Evolutionary conservation across 2,113 vertebrate species (phyloP).

Genomic region (Ochotona curzoniae): DNA sequence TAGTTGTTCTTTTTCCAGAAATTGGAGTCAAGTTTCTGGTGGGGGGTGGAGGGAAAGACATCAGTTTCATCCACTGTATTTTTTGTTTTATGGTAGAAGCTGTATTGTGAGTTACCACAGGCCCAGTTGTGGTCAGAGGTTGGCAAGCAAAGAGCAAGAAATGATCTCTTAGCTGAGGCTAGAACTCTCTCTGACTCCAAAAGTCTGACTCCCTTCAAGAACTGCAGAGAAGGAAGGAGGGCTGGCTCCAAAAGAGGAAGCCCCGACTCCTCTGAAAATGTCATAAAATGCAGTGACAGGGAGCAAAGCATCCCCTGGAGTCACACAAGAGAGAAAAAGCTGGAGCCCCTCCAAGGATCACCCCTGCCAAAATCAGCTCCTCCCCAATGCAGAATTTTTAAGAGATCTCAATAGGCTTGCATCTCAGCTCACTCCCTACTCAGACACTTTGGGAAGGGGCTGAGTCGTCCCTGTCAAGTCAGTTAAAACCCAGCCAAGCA

Average conservation of each 20-base stretch:
- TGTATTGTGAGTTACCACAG: background rate
- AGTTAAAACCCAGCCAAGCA: constrained; percentile 79
- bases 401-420: background rate
- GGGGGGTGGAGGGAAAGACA: background rate
- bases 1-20: background rate
- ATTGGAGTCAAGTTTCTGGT: background rate
- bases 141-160: background rate
- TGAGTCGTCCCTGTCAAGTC: constrained; percentile 67
- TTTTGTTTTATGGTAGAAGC: background rate
- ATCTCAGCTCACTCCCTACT: constrained; percentile 8
- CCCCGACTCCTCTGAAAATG: background rate
- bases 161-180: background rate
- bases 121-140: background rate
- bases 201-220: background rate
- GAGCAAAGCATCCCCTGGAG: background rate
- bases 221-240: background rate
- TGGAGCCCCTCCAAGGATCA: background rate
- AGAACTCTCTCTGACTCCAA: background rate
- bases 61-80: background rate
- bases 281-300: background rate
- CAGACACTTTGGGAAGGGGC: background rate
- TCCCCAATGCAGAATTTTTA: background rate
- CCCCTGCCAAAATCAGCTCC: background rate
- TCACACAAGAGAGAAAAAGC: background rate
- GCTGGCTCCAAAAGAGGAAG: background rate